Base-by-base conservation (phyloP, 2,888 invertebrate species). In the Eudemis profundana region DNA sequence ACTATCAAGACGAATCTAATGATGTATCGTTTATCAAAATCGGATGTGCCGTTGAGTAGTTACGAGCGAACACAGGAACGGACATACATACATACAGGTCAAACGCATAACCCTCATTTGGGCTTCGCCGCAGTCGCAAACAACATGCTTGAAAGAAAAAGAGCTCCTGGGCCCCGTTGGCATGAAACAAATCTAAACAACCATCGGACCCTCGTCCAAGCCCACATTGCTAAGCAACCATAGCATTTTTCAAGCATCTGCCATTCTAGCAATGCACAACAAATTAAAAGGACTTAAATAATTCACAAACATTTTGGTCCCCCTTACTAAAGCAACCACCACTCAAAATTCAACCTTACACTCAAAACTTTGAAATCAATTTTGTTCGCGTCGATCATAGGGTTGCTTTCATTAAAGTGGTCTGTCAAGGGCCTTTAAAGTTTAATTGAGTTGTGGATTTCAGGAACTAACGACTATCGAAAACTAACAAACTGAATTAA, bases 391-490 rank as follows among this genome's bases (percentile, higher is more conserved):
- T 51, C 50, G 54, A 59, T 61, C 56, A 53, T 59, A 69, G 64
- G 61, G 61, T 64, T 74, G 79, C 79, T 83, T 82, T 77, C 77
- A 80, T 81, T 78, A 78, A 83, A 77, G 76, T 74, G 78, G 76
- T 78, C 74, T 75, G 81, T 82, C 79, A 82, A 84, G 83, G 79
- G 77, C 79, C 76, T 84, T 82, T 80, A 83, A 87, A 88, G 86
- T 88, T 88, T 82, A 86, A 87, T 87, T 86, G 86, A 88, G 85
- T 87, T 87, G 84, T 81, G 82, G 82, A 84, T 85, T 85, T 81
- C 76, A 78, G 81, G 73, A 80, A 83, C 78, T 84, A 82, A 84
- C 82, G 74, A 79, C 81, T 82, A 82, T 82, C 72, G 78, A 77
- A 73, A 83, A 83, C 82, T 83, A 78, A 72, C 73, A 76, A 82